A percentile compares a stretch with the other conserved stretches of the same genome.
Evolutionary conservation across 2,113 vertebrate species (phyloP).

Genomic region (Dicentrarchus labrax): DNA sequence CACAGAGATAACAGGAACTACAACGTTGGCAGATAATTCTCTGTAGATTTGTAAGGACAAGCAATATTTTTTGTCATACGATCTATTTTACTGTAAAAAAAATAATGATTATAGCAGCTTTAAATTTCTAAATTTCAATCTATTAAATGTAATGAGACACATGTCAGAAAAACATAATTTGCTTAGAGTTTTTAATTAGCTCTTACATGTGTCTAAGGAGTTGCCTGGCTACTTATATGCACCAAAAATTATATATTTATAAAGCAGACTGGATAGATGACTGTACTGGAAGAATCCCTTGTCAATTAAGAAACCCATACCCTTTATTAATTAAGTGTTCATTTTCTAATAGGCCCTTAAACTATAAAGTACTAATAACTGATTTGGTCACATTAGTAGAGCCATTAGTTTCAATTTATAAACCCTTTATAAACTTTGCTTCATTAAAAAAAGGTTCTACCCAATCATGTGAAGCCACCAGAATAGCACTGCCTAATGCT

Average conservation of each 20-base stretch:
- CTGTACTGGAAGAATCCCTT: neutral
- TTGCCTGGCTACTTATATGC: too few species aligned
- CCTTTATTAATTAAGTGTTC: neutral
- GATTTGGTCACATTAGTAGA: neutral
- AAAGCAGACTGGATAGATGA: neutral
- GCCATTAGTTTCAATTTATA: neutral
- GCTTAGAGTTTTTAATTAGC: too few species aligned
- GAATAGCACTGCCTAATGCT: neutral
- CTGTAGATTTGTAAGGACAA: neutral
- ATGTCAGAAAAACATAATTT: too few species aligned
- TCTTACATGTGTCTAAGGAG: too few species aligned
- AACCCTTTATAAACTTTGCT: neutral
- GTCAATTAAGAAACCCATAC: neutral
- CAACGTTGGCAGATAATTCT: neutral
- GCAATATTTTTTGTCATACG: too few species aligned
- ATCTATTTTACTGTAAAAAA: neutral
- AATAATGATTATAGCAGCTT: neutral
- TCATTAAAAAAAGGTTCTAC: neutral
- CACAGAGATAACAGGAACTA: neutral
- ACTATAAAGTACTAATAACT: conserved; percentile 8
- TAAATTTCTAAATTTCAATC: neutral
- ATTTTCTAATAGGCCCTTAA: conserved; percentile 20
- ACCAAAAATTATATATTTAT: neutral
- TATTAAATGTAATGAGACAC: neutral
- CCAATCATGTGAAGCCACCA: neutral